Evolutionary conservation across 2,888 invertebrate species (phyloP).

Genomic region (Syritta pipiens): DNA sequence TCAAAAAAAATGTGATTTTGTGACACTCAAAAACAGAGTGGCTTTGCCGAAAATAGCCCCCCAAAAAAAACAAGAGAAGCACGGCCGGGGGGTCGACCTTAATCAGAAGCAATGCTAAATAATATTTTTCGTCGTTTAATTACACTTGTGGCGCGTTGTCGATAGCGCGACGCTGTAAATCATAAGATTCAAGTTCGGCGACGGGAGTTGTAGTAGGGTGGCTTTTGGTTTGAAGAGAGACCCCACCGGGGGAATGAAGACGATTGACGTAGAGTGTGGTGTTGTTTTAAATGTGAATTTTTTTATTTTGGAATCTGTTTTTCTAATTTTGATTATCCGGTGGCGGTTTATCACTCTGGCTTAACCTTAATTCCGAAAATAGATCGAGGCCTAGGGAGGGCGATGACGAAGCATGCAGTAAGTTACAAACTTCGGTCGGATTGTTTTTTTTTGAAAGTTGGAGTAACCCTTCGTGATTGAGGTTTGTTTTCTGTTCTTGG

Average conservation of each 20-base stretch:
- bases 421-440: conserved; percentile 9
- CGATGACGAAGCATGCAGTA: conserved; percentile 6
- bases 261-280: conserved; percentile 2
- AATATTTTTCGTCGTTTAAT: neutral
- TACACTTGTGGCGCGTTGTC: neutral
- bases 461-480: no score
- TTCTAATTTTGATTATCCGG: conserved; percentile 30
- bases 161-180: no score
- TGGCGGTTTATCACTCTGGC: conserved; percentile 48
- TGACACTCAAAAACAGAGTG: neutral
- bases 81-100: neutral
- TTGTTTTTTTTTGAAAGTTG: no score
- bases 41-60: conserved; percentile 13
- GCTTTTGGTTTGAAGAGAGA: no score
- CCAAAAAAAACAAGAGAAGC: neutral
- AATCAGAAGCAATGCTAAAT: conserved; percentile 8
- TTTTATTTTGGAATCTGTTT: conserved; percentile 16
- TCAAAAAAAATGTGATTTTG: neutral
- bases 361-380: conserved; percentile 60
- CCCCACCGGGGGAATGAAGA: neutral
- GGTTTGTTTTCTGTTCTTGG: no score
- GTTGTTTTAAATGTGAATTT: neutral
- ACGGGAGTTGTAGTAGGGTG: no score
- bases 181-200: no score
- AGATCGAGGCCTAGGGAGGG: neutral